Evolutionary conservation across 53 echinoderm and acorn worm genomes (phyloP).

Genomic region (Paelopatides confundens): DNA sequence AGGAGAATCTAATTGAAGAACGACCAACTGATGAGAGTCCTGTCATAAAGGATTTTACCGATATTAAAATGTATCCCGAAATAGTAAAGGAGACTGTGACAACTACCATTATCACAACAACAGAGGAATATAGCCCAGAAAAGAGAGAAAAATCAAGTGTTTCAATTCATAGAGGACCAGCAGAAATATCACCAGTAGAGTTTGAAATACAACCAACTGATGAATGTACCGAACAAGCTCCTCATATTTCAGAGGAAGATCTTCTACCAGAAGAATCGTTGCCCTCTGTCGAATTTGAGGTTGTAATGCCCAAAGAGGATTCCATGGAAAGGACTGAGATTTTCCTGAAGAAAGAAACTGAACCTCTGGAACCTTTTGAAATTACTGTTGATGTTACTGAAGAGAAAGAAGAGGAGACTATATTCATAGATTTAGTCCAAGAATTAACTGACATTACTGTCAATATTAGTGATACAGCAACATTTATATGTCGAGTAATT

Average conservation of each 20-base stretch:
- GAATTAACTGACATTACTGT: too few species aligned
- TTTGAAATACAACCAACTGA: not conserved
- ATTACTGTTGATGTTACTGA: slow-evolving; percentile 55
- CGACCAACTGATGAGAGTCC: slow-evolving; percentile 31
- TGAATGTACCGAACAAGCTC: not conserved
- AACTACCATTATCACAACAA: too few species aligned
- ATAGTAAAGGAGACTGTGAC: too few species aligned
- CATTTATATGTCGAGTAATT: too few species aligned
- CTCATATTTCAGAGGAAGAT: not conserved
- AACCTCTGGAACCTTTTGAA: slow-evolving; percentile 51
- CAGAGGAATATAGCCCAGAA: slow-evolving; percentile 30
- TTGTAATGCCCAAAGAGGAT: slow-evolving; percentile 9
- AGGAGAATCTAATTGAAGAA: not conserved
- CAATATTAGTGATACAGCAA: too few species aligned
- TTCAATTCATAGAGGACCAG: slow-evolving; percentile 11
- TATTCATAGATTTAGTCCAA: too few species aligned
- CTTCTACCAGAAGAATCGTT: not conserved
- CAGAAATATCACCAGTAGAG: not conserved
- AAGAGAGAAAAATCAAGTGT: not conserved
- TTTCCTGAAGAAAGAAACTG: slow-evolving; percentile 25
- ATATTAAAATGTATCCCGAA: too few species aligned
- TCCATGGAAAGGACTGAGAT: slow-evolving; percentile 28
- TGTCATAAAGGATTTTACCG: slow-evolving; percentile 56
- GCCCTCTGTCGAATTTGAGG: not conserved
- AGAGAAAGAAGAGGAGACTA: slow-evolving; percentile 22